Conservation (phyloP, 1,140 invertebrate species). For the Aphis gossypii region DNA sequence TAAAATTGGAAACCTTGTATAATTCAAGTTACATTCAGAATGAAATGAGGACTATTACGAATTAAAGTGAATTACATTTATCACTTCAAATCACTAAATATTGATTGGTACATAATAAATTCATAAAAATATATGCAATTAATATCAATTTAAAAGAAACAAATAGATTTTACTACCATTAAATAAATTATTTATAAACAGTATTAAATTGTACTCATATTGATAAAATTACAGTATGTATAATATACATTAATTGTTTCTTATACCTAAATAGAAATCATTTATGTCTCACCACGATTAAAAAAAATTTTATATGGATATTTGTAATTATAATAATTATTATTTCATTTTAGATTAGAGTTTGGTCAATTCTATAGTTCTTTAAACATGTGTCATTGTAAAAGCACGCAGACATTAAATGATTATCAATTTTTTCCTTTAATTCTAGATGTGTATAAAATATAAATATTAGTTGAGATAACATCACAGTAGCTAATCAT, state of each 20-base stretch:
- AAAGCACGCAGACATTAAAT: background rate
- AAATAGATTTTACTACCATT: background rate
- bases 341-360: background rate
- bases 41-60: background rate
- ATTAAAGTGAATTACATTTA: background rate
- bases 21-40: background rate
- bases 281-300: background rate
- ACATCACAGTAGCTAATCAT: background rate
- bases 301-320: background rate
- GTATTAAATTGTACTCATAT: background rate
- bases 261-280: background rate
- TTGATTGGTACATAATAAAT: background rate
- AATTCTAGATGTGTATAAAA: background rate
- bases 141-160: background rate
- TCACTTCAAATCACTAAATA: background rate
- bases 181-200: background rate
- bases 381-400: background rate
- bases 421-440: background rate
- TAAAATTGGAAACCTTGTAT: background rate
- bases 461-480: background rate
- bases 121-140: background rate
- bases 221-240: background rate
- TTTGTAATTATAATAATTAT: background rate
- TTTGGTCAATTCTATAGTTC: background rate
- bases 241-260: background rate